These are phyloP conservation scores for Menidia menidia DNA, from an alignment of 2,797 vertebrate genomes.

Conservation along the genomic window DNA sequence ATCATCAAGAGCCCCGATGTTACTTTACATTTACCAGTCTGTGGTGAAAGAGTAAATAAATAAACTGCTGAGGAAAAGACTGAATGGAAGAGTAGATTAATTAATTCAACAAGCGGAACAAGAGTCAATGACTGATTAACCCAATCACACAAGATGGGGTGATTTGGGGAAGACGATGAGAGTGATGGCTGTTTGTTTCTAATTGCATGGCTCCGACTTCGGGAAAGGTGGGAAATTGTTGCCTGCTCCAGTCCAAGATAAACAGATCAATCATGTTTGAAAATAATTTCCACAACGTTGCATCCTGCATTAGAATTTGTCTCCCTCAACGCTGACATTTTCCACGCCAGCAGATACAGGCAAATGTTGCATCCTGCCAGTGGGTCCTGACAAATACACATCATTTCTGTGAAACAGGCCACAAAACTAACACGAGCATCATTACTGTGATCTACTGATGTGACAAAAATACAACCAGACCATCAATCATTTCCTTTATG, in stretches of 20 bases:
- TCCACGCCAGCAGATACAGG: constrained; percentile 38
- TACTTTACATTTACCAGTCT: constrained; percentile 22
- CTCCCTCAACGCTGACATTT: constrained; percentile 57
- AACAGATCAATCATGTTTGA: constrained; percentile 73
- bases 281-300: constrained; percentile 62
- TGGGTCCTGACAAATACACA: neutral
- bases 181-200: constrained; percentile 55
- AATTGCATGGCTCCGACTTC: constrained; percentile 51
- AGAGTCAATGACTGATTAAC: constrained; percentile 35
- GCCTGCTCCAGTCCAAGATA: constrained; percentile 43
- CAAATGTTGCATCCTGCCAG: constrained; percentile 27
- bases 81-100: constrained; percentile 43
- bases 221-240: constrained; percentile 46
- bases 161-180: constrained; percentile 50
- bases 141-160: constrained; percentile 44
- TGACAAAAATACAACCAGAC: constrained; percentile 28
- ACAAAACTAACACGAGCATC: constrained; percentile 13
- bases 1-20: constrained; percentile 21
- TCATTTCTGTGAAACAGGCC: constrained; percentile 15
- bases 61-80: constrained; percentile 29
- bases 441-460: constrained; percentile 1
- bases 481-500: constrained; percentile 15
- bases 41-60: constrained; percentile 34
- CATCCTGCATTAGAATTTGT: constrained; percentile 56
- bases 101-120: constrained; percentile 43